Evolutionary conservation across 2,888 invertebrate species (phyloP), one percentile per base, ranked within the genome.

Genomic region (Cephus spinipes): DNA sequence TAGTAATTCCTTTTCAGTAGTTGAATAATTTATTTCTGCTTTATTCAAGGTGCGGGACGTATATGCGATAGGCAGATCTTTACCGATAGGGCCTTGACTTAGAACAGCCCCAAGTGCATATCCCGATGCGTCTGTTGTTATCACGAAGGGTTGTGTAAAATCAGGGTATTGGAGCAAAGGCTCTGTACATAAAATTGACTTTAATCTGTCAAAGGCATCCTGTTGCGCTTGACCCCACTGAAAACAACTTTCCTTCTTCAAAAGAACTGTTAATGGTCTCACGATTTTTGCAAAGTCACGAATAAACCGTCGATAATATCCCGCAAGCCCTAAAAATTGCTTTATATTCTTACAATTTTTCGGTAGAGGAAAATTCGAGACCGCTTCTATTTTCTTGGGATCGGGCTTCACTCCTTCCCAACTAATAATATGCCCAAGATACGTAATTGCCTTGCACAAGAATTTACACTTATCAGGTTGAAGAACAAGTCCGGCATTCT

Each of bases 81-180:
- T 69, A 0, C 80, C 79, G 6, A 79, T 74, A 23, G 69, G 40
- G 3, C 75, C 77, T 36, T 83, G 81, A 1, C 74, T 76, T 0
- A 83, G 71, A 3, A 82, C 69, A 0, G 55, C 79, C 0, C 79
- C 80, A 4, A 81, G 36, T 0, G 82, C 81, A 1, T 55, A 69
- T 1, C 71, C 40, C 0, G 80, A 80, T 4, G 83, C 79, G n/a
- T 82, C 81, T 1, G 80, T 81, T 4, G 81, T 83, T 4, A 84
- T 33, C 3, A 82, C 69, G 40, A 84, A 84, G 1, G 71, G 75
- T 23, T 76, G 3, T 3, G 69, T 34, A 12, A 82, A 83, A 71
- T 82, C 79, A 11, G 83, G 81, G 31, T 79, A 77, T 76, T 79
- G 80, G 9, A 81, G 71, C 4, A 81, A 68, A 6, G 82, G 83